Evolutionary conservation across 2,797 vertebrate species (phyloP).

Genomic region (Trematomus bernacchii): DNA sequence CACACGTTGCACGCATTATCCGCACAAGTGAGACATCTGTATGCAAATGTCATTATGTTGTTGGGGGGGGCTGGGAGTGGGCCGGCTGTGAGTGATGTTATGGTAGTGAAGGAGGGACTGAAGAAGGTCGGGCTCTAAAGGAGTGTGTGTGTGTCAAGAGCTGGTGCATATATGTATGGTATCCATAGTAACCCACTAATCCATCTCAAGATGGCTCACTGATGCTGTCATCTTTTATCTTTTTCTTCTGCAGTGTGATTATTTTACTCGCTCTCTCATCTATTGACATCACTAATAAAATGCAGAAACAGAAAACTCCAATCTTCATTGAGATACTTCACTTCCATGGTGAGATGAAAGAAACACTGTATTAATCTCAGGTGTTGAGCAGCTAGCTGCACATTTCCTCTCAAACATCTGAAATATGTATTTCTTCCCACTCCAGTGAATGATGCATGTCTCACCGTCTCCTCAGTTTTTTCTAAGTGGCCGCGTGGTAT

Average conservation of each 20-base stretch:
- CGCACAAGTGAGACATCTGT: slow-evolving; percentile 89
- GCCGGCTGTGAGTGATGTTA: slow-evolving; percentile 69
- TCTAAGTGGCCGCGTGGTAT: slow-evolving; percentile 16
- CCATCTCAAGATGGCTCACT: slow-evolving; percentile 58
- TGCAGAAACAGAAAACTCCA: slow-evolving; percentile 38
- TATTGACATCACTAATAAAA: slow-evolving; percentile 6
- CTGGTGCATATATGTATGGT: slow-evolving; percentile 60
- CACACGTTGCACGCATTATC: slow-evolving; percentile 52
- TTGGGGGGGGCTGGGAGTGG: slow-evolving; percentile 52
- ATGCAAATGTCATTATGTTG: slow-evolving; percentile 90
- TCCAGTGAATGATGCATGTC: slow-evolving; percentile 9
- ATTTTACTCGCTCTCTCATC: slow-evolving; percentile 19
- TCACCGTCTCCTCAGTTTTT: neutral
- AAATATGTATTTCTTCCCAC: slow-evolving; percentile 11
- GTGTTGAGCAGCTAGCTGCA: neutral
- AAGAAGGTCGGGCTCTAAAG: slow-evolving; percentile 68
- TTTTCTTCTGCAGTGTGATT: slow-evolving; percentile 15
- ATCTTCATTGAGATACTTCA: slow-evolving; percentile 19
- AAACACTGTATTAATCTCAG: slow-evolving; percentile 31
- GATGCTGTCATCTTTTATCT: slow-evolving; percentile 50
- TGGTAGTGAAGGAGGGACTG: slow-evolving; percentile 74
- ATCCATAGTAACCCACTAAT: slow-evolving; percentile 69
- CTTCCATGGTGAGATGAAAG: slow-evolving; percentile 14
- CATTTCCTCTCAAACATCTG: slow-evolving; percentile 16
- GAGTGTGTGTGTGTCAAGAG: slow-evolving; percentile 69